Evolutionary conservation across 2,113 vertebrate species (phyloP).

Genomic region (Pelusios castaneus): DNA sequence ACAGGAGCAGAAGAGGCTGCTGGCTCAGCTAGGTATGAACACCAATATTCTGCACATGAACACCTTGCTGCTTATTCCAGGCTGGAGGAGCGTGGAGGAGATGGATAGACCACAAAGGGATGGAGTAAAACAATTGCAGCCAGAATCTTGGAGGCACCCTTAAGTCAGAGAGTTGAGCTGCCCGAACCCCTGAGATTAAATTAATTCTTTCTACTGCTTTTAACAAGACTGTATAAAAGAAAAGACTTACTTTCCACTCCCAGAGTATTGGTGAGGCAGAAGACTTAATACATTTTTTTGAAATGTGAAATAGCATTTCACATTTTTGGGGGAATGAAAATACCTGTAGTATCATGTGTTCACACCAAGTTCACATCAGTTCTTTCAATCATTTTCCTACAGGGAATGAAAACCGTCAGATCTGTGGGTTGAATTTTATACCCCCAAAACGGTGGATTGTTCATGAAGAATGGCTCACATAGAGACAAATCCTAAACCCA

Average conservation of each 20-base stretch:
- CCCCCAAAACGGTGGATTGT: background rate
- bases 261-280: background rate
- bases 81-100: background rate
- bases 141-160: background rate
- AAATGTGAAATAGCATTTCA: background rate
- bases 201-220: background rate
- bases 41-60: background rate
- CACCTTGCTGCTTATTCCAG: background rate
- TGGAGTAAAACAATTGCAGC: background rate
- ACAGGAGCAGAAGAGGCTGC: constrained; percentile 85
- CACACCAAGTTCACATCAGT: background rate
- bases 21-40: constrained; percentile 87
- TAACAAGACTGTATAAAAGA: background rate
- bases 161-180: background rate
- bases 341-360: background rate
- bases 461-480: background rate
- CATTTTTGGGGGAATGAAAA: background rate
- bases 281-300: background rate
- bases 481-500: background rate
- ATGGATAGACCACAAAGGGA: background rate
- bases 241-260: background rate
- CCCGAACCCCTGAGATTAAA: background rate
- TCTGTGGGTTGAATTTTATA: background rate
- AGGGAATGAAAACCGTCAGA: background rate
- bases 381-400: background rate